Base-by-base conservation (phyloP, 2,113 vertebrate genomes). In the Panthera leo region DNA sequence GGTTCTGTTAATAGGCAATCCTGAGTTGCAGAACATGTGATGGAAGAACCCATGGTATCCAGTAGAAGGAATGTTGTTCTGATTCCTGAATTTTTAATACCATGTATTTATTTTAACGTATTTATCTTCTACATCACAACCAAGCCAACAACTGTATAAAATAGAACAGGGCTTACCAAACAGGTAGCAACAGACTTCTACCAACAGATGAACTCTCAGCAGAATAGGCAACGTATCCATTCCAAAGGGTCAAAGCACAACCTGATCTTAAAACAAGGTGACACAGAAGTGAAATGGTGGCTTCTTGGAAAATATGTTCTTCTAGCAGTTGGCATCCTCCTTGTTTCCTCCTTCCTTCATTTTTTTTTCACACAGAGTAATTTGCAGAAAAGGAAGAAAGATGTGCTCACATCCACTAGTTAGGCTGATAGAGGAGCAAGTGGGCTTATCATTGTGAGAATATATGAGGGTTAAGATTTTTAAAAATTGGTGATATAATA, bases 1-100 rank as follows among this genome's bases (percentile, higher is more conserved):
- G 51, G 21, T 89, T 82, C 45, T 58, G 42, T 73, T 85, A 55
- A 78, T 36, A 89, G 53, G 42, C 45, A 95, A 65, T 58, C 31
- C 9, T 3, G 11, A 78, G 58, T 67, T 61, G 9, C 27, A 89
- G 7, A 76, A 92, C 36, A 23, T 79, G 67, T 94, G 58, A 83
- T 13, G 42, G 63, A 89, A 82, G 88, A 95, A 13, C 29, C 31
- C 31, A 21, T n/a, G 31, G 19, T 51, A 10, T 94, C 61, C 25
- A 75, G 42, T 82, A 29, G 82, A 83, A 89, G 39, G 80, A 88
- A 31, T 86, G 10, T 58, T 70, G 36, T 55, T 65, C 12, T 36
- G 11, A 5, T 36, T 73, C 25, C 11, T 45, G 75, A 48, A 13
- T 31, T 68, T 67, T 88, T 68, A 96, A 63, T 78, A 70, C 16